Evolutionary conservation across 2,888 invertebrate genomes (phyloP).

Genomic region (Hyles lineata): DNA sequence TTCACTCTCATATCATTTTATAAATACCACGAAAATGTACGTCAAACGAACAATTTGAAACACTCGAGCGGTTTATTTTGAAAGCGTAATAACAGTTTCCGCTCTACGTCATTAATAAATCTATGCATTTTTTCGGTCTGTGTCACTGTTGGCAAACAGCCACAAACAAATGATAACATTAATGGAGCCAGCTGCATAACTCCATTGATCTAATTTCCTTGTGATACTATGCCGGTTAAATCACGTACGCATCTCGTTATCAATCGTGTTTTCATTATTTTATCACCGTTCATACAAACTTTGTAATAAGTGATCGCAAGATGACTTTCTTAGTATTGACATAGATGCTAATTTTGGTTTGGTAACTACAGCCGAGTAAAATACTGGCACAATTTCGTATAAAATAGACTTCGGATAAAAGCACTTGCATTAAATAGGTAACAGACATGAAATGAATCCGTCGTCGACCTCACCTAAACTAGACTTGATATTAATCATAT

Average conservation of each 20-base stretch:
- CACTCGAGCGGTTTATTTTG: background rate
- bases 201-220: slow-evolving; percentile 19
- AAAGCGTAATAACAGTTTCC: background rate
- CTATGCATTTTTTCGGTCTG: background rate
- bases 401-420: background rate
- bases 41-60: background rate
- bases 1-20: background rate
- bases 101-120: slow-evolving; percentile 1
- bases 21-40: background rate
- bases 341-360: background rate
- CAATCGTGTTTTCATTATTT: slow-evolving; percentile 54
- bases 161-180: slow-evolving; percentile 10
- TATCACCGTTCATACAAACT: slow-evolving; percentile 39
- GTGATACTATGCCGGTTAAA: slow-evolving; percentile 55
- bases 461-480: background rate
- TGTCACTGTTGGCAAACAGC: slow-evolving; percentile 10
- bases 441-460: background rate
- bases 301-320: slow-evolving; percentile 34
- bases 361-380: background rate
- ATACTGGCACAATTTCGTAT: background rate
- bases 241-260: slow-evolving; percentile 77
- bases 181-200: slow-evolving; percentile 16
- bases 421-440: background rate
- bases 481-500: background rate
- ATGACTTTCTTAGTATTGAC: slow-evolving; percentile 5